A percentile compares a stretch with the other conserved stretches of the same genome.
phyloP scores from a whole-genome alignment of 2,888 invertebrate genomes.

The Bedellia somnulentella region DNA sequence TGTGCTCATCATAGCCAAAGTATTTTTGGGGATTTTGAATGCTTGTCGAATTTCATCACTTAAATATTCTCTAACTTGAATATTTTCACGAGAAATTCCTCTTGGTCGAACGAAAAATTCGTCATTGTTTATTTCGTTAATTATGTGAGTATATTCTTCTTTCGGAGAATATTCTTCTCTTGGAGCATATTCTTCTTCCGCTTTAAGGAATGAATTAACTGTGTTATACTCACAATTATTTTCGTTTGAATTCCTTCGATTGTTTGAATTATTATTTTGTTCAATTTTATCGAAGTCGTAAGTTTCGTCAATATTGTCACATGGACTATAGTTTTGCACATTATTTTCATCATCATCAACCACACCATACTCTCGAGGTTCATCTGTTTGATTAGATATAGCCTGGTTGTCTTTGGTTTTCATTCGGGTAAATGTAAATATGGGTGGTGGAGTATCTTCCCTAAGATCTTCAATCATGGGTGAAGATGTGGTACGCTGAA shows the following conservation, averaged over 20 bases:
- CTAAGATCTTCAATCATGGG: conserved; percentile 48
- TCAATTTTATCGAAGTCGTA: conserved; percentile 24
- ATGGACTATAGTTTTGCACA: conserved; percentile 28
- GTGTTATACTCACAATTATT: background rate
- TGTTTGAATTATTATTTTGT: conserved; percentile 36
- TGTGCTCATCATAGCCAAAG: conserved; percentile 63
- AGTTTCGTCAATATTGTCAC: no score
- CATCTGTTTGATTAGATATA: conserved; percentile 35
- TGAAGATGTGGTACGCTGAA: conserved; percentile 53
- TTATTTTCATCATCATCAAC: conserved; percentile 24
- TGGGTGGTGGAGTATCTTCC: conserved; percentile 64
- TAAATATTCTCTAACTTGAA: conserved; percentile 75
- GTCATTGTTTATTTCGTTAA: conserved; percentile 86
- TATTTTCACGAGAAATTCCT: conserved; percentile 81
- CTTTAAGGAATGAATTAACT: conserved; percentile 39
- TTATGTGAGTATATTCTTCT: conserved; percentile 59
- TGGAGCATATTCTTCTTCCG: conserved; percentile 60
- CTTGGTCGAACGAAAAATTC: conserved; percentile 84
- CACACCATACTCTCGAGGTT: conserved; percentile 50
- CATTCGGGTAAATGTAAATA: conserved; percentile 67
- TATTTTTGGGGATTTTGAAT: conserved; percentile 68
- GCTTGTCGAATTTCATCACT: conserved; percentile 81
- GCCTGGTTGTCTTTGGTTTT: conserved; percentile 43
- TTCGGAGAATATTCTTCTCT: conserved; percentile 47
- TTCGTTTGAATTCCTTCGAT: no score